Evolutionary conservation across 2,797 vertebrate genomes (phyloP), one percentile per base, ranked within the genome.

Genomic region (Dermochelys coriacea): DNA sequence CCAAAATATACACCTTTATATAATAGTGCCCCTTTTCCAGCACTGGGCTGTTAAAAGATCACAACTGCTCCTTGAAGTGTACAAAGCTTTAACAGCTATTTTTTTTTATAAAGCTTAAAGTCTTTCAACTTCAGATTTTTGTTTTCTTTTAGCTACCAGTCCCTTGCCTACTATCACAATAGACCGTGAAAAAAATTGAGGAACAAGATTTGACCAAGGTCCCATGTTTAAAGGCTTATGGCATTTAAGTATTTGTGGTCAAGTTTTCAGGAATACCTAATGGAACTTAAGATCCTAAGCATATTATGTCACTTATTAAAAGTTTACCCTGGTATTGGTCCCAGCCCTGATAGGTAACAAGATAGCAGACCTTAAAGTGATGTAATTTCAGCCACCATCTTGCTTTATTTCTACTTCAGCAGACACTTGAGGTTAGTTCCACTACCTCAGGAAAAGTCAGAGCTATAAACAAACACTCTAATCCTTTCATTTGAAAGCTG

Each of bases 351-450:
- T 37, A 64, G 15, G 34, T 29, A 64, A 64, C 34, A 64, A 71
- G 34, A 71, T 19, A 0, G 2, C 4, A 45, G 27, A 47, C 27
- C 74, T 31, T 6, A 21, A 45, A 14, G 0, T n/a, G 6, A 0
- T 79, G 14, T 5, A 3, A 37, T 21, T 8, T 3, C 87, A 50
- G 31, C 29, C 34, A 4, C 0, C 31, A 7, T 47, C 57, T 55
- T 47, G 45, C 34, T 31, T 41, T 57, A 41, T 82, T 82, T 80
- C 82, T 82, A 6, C 34, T 50, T 45, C 6, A 14, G 50, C 1
- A 21, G 27, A 27, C 31, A n/a, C 37, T 82, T 68, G n/a, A 16
- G 55, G 45, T 57, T 47, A 79, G 50, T 2, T 64, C 61, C 61
- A 64, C 16, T 6, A 25, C 34, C 29, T 41, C 12, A 2, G 41